Evolutionary conservation across 92 coral and sea anemone species (phyloP).

Genomic region (Phymanthus crucifer): DNA sequence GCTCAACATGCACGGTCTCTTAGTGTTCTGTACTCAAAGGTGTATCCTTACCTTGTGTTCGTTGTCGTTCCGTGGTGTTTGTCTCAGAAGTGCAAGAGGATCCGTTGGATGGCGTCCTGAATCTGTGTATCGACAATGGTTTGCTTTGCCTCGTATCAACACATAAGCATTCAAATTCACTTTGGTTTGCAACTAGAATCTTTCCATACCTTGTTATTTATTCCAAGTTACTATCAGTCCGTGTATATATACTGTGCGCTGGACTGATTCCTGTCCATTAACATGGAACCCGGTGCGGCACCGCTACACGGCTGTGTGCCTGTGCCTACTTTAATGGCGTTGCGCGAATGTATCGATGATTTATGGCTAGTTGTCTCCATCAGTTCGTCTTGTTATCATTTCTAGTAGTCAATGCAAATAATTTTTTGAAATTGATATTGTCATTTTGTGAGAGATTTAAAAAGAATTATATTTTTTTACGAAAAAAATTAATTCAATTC

Average conservation of each 20-base stretch:
- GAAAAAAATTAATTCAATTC: not conserved
- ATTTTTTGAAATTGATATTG: not conserved
- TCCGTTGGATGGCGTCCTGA: too few species aligned
- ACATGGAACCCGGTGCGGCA: not conserved
- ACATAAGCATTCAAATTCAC: not conserved
- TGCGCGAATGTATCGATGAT: not conserved
- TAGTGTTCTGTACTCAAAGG: not conserved
- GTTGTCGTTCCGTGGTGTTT: not conserved
- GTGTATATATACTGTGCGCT: not conserved
- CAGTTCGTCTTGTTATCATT: not conserved
- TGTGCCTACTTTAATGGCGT: not conserved
- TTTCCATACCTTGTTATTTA: not conserved
- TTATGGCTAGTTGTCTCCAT: not conserved
- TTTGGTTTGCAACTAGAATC: not conserved
- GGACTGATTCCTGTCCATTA: not conserved
- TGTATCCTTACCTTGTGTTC: too few species aligned
- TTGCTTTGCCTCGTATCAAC: not conserved
- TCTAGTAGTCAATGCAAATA: not conserved
- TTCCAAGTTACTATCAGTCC: not conserved
- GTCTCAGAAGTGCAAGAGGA: not conserved
- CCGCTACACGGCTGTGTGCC: not conserved
- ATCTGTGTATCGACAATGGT: too few species aligned
- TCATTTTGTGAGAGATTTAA: not conserved
- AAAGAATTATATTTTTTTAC: conserved; percentile 6
- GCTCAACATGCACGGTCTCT: not conserved